Evolutionary conservation across 23 tunicate species (phyloP), one percentile per base, ranked within the genome.

Genomic region (Botrylloides violaceus): DNA sequence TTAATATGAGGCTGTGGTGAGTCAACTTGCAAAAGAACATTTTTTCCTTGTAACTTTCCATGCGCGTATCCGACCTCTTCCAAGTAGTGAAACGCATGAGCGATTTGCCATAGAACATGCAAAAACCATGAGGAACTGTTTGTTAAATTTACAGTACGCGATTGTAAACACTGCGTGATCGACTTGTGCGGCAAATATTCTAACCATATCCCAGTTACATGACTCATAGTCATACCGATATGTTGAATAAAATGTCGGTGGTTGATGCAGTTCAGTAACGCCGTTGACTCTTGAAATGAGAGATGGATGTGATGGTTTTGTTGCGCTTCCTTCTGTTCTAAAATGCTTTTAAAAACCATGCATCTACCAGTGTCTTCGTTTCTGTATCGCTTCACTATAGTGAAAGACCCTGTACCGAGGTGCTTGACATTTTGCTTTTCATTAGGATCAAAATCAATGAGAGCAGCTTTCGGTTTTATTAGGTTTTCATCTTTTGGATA

Each of bases 41-140:
- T 90, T 49, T 78, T 83, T 27, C 90, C 97, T 75, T 66, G 64
- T 26, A 90, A 75, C 61, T 79, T 83, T 29, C 97, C 97, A 31
- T 90, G 97, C 4, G 85, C 79, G 49, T 38, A 71, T 0, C 64
- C 75, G 25, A 77, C 58, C 2, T 83, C 82, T 75, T 90, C 97
- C 75, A 90, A 60, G 70, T 78, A 90, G 32, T 71, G 72, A 49
- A 89, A 90, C 7, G 97, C 97, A 63, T 77, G 83, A 4, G 90
- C 37, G 2, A 90, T 56, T 59, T 90, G 97, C 90, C 97, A 83
- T 0, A 83, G 35, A n/a, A 78, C 82, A 2, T 62, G 65, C 1
- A 83, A 61, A 70, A 73, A 74, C 97, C 90, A 90, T 12, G 83
- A 25, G 20, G 71, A 21, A 6, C 59, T 65, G 34, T 80, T 71